These are phyloP conservation scores for Eulemur albifrons DNA, from an alignment of 2,797 vertebrate species.

Conservation along the genomic window DNA sequence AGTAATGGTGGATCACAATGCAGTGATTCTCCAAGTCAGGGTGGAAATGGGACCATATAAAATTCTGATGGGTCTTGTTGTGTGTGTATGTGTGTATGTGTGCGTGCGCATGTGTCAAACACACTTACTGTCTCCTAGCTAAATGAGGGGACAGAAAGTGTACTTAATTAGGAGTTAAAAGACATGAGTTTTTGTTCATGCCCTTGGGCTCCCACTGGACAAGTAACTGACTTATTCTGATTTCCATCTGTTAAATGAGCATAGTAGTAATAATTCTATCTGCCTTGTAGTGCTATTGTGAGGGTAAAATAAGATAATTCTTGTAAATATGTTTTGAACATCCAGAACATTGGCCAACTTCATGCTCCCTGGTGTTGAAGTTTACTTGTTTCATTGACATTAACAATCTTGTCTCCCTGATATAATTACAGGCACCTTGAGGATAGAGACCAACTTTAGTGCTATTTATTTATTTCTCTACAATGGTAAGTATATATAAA, in stretches of 20 bases:
- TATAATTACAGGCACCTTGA: neutral
- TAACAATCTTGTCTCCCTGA: neutral
- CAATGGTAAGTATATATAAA: neutral
- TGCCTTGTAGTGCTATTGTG: neutral
- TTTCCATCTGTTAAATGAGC: neutral
- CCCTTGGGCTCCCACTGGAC: neutral
- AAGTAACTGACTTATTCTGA: neutral
- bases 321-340: constrained; percentile 5
- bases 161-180: neutral
- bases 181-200: neutral
- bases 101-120: neutral
- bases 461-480: neutral
- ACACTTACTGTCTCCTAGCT: neutral
- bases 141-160: neutral
- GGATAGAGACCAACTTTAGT: neutral
- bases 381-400: neutral
- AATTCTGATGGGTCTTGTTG: neutral
- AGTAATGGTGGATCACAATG: neutral
- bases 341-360: neutral
- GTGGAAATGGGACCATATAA: neutral
- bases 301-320: neutral
- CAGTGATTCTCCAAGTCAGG: neutral
- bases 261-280: neutral
- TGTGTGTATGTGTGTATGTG: neutral
- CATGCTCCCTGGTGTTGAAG: neutral